Base-by-base conservation (phyloP, 2,797 vertebrate genomes). In the Streptopelia turtur region DNA sequence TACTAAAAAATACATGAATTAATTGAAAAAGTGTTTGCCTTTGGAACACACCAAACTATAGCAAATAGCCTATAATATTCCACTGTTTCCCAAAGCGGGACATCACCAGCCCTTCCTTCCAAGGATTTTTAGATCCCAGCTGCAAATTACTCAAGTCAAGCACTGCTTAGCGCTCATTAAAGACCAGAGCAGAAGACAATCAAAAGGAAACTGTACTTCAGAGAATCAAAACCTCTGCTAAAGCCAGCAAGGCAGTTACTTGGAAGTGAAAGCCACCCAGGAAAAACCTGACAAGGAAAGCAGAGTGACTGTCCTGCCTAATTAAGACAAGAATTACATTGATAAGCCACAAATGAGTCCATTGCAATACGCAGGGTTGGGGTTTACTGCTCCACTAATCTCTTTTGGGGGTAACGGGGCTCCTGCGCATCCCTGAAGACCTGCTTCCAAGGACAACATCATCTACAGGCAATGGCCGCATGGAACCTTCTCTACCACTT, bases 81-180 rank as follows among this genome's bases (percentile, higher is more conserved):
- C 33, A 13, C 47, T n/a, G 3, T 56, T 82, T 86, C 87, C 70
- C 85, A 76, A 86, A 33, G 43, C 0, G 0, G 74, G 85, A 68
- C 80, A 94, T 49, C 77, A 59, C 80, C 59, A 79, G 33, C 25
- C 24, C 21, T 74, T 87, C 22, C 39, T 90, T 93, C 72, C 79
- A 88, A 72, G 43, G 43, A 35, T 55, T 95, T 75, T 89, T 43
- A 87, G 52, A 94, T 76, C 70, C 93, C 83, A 92, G 39, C 25
- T 90, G 76, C 72, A 94, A 96, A 94, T 95, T 84, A 93, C 85
- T 90, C 49, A 28, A 95, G 85, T 90, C 83, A 82, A 95, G 90
- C 52, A 88, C 77, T 93, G 80, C 87, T 95, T 96, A 87, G 70
- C 31, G 56, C 37, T 95, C 77, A 74, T 95, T 87, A 82, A 96